A percentile compares a stretch with the other conserved stretches of the same genome.
Conservation (phyloP, 2,888 invertebrate species). For the Hydriomena furcata region DNA sequence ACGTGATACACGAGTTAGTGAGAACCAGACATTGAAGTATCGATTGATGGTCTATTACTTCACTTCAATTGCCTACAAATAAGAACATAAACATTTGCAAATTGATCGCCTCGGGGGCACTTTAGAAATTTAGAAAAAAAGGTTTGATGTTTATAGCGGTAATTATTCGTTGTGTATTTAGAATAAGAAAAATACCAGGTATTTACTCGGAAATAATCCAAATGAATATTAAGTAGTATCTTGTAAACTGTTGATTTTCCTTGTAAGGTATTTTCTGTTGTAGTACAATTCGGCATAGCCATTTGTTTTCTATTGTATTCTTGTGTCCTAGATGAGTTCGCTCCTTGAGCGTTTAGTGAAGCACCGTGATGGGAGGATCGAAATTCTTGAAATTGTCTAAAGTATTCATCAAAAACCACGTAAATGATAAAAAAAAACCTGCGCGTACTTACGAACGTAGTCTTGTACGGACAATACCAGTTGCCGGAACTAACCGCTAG, state of each 20-base stretch:
- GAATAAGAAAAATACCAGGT: conserved; percentile 26
- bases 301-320: conserved; percentile 50
- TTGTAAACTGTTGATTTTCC: conserved; percentile 17
- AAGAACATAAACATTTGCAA: no score
- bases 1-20: no score
- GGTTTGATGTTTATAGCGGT: conserved; percentile 23
- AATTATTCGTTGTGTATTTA: conserved; percentile 23
- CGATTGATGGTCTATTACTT: no score
- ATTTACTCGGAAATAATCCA: conserved; percentile 22
- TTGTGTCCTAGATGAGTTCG: conserved; percentile 45
- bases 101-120: no score
- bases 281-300: conserved; percentile 69
- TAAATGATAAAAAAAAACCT: no score
- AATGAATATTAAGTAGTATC: conserved; percentile 11
- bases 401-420: no score
- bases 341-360: conserved; percentile 33
- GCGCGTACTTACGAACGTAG: no score
- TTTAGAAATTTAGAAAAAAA: conserved; percentile 17
- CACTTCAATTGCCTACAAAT: no score
- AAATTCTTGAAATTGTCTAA: background rate
- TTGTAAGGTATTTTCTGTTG: conserved; percentile 36
- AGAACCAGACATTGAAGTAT: no score
- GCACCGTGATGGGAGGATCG: conserved; percentile 12
- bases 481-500: no score
- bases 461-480: no score